phyloP scores from a whole-genome alignment of 1,140 invertebrate species.

The Penaeus japonicus region DNA sequence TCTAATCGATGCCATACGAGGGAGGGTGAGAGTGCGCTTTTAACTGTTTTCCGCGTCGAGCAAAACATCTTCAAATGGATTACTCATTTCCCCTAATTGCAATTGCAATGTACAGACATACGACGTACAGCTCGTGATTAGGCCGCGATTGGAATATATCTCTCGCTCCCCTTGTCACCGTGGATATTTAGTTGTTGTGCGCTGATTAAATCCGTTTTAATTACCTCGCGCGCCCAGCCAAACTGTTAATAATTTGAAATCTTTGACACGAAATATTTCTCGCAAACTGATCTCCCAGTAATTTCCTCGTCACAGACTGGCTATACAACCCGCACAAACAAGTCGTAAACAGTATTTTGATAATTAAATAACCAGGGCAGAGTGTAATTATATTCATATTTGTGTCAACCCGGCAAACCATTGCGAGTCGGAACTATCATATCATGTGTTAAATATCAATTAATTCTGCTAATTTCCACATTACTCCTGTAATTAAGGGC shows the following conservation, averaged over 20 bases:
- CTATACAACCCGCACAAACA: constrained; percentile 31
- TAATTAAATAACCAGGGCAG: constrained; percentile 47
- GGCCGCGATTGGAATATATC: background rate
- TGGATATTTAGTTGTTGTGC: constrained; percentile 25
- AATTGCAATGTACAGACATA: background rate
- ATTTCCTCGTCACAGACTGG: background rate
- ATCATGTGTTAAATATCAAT: constrained; percentile 29
- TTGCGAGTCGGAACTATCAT: constrained; percentile 6
- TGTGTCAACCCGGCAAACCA: constrained; percentile 44
- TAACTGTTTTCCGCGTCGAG: too few relatives aligned
- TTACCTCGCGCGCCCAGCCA: constrained; percentile 13
- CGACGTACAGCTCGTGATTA: background rate
- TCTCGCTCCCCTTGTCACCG: background rate
- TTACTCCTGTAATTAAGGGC: constrained; percentile 26
- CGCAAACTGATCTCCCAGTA: constrained; percentile 24
- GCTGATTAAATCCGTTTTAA: constrained; percentile 39
- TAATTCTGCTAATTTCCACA: constrained; percentile 30
- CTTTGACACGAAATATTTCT: constrained; percentile 30
- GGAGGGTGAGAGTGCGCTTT: too few relatives aligned
- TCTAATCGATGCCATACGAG: too few relatives aligned
- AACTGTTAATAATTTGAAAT: constrained; percentile 18
- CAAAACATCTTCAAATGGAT: too few relatives aligned
- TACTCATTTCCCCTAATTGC: background rate
- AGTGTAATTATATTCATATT: constrained; percentile 37
- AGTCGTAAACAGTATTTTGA: constrained; percentile 29